Evolutionary conservation across 2,888 invertebrate genomes (phyloP), one percentile per base, ranked within the genome.

Genomic region (Drosophila mulleri): DNA sequence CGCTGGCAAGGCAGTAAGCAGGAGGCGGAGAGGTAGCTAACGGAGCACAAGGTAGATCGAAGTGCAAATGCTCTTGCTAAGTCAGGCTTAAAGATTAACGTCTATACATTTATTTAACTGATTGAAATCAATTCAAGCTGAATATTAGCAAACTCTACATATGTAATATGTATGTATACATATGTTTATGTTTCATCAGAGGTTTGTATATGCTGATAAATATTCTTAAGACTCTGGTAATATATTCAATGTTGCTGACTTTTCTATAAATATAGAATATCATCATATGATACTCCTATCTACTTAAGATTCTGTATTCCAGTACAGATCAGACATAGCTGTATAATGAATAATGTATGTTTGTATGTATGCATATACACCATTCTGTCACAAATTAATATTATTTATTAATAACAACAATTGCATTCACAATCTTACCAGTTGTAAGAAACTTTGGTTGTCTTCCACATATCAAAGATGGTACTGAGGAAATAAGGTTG

Each of bases 31-130:
- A 63, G 50, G 42, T 56, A 72, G 66, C 26, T 39, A 9, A 3
- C 11, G 2, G 0, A 9, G 3, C 26, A 29, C 12, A 18, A 6
- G 14, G 8, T 9, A 11, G 23, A 32, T 0, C 32, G 72, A 50
- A 23, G 1, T 26, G 11, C 3, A 9, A n/a, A 71, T 71, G 57
- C 62, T 11, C 70, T 70, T 8, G 23, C 35, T 23, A 23, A 35
- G 16, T 16, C 2, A 29, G 12, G n/a, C n/a, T 18, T n/a, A n/a
- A 0, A 29, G n/a, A 11, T 29, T 12, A 1, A 20, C 6, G 32
- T 12, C 1, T 18, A 1, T 0, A 18, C 5, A 32, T 1, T 32
- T 1, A 18, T 32, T 18, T 1, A 12, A 18, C 18, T 50, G 5
- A 23, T 1, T 45, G 8, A 39, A 32, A 9, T 32, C 9, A 32